Percentiles rank a stretch among this genome's conserved stretches.
phyloP scores from a whole-genome alignment of 2,888 invertebrate genomes.

The Eupithecia tripunctaria region DNA sequence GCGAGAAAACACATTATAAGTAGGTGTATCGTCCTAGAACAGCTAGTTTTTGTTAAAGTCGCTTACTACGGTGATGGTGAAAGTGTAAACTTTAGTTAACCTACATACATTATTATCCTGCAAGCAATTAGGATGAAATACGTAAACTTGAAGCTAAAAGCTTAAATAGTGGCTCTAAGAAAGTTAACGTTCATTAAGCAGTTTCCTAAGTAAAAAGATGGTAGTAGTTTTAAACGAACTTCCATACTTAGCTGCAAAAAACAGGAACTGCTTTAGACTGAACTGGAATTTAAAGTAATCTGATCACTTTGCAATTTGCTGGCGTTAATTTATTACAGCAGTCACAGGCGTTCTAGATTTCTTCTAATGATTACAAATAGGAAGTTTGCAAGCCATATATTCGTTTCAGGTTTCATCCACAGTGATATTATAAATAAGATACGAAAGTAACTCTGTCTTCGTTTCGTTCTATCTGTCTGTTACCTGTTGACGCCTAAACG shows the following conservation, averaged over 20 bases:
- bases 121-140: not conserved
- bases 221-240: conserved; percentile 26
- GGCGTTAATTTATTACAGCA: conserved; percentile 16
- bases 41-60: not conserved
- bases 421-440: too few relatives aligned
- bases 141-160: conserved; percentile 3
- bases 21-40: not conserved
- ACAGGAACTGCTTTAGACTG: conserved; percentile 16
- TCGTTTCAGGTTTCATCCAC: not conserved
- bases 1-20: conserved; percentile 28
- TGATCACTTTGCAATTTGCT: conserved; percentile 26
- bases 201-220: conserved; percentile 26
- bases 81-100: not conserved
- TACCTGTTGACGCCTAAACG: too few relatives aligned
- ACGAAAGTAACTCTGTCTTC: too few relatives aligned
- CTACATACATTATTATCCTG: too few relatives aligned
- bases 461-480: too few relatives aligned
- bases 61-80: not conserved
- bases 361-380: not conserved
- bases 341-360: conserved; percentile 8
- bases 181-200: conserved; percentile 14
- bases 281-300: conserved; percentile 29
- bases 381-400: not conserved
- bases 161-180: conserved; percentile 16
- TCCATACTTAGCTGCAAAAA: conserved; percentile 24